Conservation (phyloP, 2,113 vertebrate species). For the Jaculus jaculus region DNA sequence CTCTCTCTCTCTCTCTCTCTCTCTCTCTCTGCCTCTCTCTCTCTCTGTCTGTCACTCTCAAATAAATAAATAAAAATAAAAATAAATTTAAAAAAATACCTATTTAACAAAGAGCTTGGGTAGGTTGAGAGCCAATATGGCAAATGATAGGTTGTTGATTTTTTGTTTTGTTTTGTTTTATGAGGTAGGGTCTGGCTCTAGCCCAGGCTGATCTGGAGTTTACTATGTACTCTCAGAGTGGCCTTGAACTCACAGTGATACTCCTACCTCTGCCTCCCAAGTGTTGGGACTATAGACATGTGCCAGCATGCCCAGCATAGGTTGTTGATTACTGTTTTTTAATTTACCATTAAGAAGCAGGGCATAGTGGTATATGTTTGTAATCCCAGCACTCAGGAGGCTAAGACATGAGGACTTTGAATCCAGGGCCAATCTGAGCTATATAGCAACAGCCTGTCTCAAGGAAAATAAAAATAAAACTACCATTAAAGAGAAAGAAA, state of each 20-base stretch:
- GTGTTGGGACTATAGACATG: too few species aligned
- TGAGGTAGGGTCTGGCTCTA: too few species aligned
- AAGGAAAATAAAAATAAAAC: neutral
- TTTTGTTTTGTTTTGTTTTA: neutral
- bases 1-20: too few species aligned
- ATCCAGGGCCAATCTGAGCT: neutral
- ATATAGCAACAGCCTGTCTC: neutral
- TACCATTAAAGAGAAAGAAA: constrained; percentile 13
- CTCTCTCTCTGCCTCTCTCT: too few species aligned
- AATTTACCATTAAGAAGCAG: neutral
- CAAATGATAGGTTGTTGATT: neutral
- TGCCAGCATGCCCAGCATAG: too few species aligned
- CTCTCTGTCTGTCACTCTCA: too few species aligned
- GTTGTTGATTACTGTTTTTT: neutral
- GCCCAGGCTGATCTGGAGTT: too few species aligned
- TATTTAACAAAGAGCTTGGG: neutral
- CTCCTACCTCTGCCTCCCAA: too few species aligned
- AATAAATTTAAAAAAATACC: too few species aligned
- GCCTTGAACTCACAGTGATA: too few species aligned
- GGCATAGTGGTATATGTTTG: neutral
- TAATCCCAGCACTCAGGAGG: neutral
- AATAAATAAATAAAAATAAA: too few species aligned
- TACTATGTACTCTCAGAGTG: too few species aligned
- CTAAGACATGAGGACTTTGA: neutral
- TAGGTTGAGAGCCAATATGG: constrained; percentile 4